A percentile compares a stretch with the other conserved stretches of the same genome.
Evolutionary conservation across 1,140 invertebrate species (phyloP).

Genomic region (Potamilus streckersoni): DNA sequence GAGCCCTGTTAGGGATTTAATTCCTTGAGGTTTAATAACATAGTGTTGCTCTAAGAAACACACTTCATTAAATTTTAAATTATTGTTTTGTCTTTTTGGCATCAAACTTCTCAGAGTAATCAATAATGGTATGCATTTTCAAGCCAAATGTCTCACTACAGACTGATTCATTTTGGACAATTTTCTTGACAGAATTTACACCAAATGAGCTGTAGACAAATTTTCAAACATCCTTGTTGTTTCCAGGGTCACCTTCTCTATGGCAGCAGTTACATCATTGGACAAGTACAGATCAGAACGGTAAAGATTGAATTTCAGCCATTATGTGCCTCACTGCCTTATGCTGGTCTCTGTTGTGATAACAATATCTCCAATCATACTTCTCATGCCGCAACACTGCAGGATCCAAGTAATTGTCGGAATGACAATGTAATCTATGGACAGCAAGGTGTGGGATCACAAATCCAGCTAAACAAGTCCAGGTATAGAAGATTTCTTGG

Average conservation of each 20-base stretch:
- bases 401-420: slow-evolving; percentile 1
- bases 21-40: too few species aligned
- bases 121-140: too few species aligned
- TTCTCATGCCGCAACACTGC: neutral
- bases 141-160: too few species aligned
- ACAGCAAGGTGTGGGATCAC: slow-evolving; percentile 45
- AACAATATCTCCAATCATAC: slow-evolving; percentile 19
- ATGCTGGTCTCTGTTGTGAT: slow-evolving; percentile 26
- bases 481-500: slow-evolving; percentile 34
- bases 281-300: slow-evolving; percentile 50
- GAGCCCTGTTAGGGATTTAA: too few species aligned
- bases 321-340: slow-evolving; percentile 27
- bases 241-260: slow-evolving; percentile 12
- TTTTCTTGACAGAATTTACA: too few species aligned
- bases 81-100: too few species aligned
- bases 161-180: too few species aligned
- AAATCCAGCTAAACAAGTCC: slow-evolving; percentile 42
- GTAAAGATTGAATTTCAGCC: slow-evolving; percentile 34
- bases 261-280: slow-evolving; percentile 49
- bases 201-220: neutral
- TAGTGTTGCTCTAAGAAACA: too few species aligned
- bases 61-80: too few species aligned
- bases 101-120: too few species aligned
- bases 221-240: neutral
- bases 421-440: slow-evolving; percentile 39